Evolutionary conservation across 2,888 invertebrate genomes (phyloP).

Genomic region (Lithophane semibrunnea): DNA sequence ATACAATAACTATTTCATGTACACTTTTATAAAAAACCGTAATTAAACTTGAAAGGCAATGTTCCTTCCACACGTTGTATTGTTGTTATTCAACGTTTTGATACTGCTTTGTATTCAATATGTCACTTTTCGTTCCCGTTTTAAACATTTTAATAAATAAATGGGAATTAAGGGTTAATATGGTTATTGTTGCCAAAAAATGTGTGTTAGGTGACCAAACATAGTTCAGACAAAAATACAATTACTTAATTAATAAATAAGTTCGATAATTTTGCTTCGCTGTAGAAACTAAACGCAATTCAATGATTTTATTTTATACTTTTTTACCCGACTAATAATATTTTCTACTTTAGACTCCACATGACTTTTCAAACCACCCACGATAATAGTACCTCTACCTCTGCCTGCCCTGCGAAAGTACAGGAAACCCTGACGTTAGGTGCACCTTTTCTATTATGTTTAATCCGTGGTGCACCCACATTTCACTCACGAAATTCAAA

Average conservation of each 20-base stretch:
- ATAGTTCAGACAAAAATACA: not conserved
- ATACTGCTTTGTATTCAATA: slow-evolving; percentile 22
- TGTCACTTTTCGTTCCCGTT: not conserved
- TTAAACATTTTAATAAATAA: not conserved
- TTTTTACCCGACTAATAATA: too few relatives aligned
- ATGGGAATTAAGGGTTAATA: not conserved
- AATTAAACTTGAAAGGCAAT: not conserved
- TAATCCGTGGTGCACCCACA: too few relatives aligned
- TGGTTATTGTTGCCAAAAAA: not conserved
- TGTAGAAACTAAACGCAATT: not conserved
- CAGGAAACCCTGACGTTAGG: too few relatives aligned
- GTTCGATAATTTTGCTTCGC: not conserved
- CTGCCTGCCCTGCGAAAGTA: too few relatives aligned
- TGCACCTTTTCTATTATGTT: too few relatives aligned
- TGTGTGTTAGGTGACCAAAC: not conserved
- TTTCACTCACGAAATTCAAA: too few relatives aligned
- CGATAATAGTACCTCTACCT: too few relatives aligned
- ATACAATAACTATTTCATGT: not conserved
- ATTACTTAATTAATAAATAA: not conserved
- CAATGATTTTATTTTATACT: too few relatives aligned
- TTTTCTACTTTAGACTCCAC: too few relatives aligned
- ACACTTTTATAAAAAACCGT: not conserved
- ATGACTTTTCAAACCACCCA: too few relatives aligned
- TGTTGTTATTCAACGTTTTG: slow-evolving; percentile 64
- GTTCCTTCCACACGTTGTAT: slow-evolving; percentile 40